Conservation (phyloP, 2,113 vertebrate genomes). For the Callocephalon fimbriatum region DNA sequence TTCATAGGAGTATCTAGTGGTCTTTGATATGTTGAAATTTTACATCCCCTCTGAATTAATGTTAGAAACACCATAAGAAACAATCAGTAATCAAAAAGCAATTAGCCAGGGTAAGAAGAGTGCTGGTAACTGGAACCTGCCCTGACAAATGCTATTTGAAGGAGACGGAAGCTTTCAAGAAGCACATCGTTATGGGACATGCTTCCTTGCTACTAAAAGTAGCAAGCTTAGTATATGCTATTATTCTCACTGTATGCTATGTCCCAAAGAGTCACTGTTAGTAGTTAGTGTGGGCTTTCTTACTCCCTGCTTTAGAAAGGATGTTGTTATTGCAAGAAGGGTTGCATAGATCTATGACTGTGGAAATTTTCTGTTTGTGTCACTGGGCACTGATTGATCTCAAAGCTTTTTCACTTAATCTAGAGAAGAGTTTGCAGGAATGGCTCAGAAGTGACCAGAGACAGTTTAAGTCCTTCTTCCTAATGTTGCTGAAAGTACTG, state of each 20-base stretch:
- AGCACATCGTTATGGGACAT: fast-evolving
- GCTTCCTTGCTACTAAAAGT: not conserved
- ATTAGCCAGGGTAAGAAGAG: not conserved
- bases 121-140: not conserved
- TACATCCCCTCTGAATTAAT: not conserved
- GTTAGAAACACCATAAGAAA: not conserved
- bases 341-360: not conserved
- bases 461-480: not conserved
- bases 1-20: not conserved
- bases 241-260: not conserved
- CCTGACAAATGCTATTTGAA: not conserved
- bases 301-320: not conserved
- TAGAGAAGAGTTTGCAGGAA: not conserved
- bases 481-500: not conserved
- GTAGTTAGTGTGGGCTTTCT: not conserved
- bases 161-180: not conserved
- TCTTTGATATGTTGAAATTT: not conserved
- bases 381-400: not conserved
- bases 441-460: not conserved
- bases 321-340: not conserved
- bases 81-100: not conserved
- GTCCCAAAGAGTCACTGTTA: not conserved
- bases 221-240: not conserved
- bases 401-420: not conserved
- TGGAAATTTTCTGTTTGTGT: not conserved